A percentile compares a stretch with the other conserved stretches of the same genome.
phyloP scores from a whole-genome alignment of 1,140 invertebrate species.

The Platyscapa corneri region DNA sequence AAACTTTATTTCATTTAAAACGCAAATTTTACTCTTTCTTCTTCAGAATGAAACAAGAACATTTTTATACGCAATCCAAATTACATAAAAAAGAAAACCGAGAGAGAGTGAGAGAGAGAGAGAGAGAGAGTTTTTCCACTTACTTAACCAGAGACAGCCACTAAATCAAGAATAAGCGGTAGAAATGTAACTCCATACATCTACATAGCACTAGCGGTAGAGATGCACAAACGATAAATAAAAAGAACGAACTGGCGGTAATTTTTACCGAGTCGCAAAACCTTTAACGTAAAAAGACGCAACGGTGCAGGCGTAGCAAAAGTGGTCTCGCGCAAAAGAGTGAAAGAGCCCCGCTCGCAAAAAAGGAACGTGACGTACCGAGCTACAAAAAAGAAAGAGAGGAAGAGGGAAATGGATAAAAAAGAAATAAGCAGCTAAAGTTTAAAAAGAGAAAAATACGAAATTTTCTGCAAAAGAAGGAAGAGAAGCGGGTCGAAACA shows the following conservation, averaged over 20 bases:
- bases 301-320: neutral
- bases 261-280: conserved; percentile 26
- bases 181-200: conserved; percentile 2
- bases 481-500: conserved; percentile 18
- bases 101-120: too few relatives aligned
- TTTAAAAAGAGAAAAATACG: conserved; percentile 30
- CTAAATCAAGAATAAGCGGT: conserved; percentile 38
- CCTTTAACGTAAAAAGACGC: conserved; percentile 5
- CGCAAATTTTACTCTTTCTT: neutral
- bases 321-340: conserved; percentile 5
- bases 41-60: neutral
- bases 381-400: neutral
- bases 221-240: neutral
- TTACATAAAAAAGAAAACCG: neutral
- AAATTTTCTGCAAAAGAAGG: neutral
- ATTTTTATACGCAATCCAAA: neutral
- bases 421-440: neutral
- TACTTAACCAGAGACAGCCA: neutral
- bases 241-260: neutral
- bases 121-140: conserved; percentile 15
- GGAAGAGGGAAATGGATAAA: neutral
- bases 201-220: neutral
- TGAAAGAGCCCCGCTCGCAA: neutral
- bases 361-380: neutral
- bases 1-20: too few relatives aligned